A percentile compares a stretch with the other conserved stretches of the same genome.
Conservation (phyloP, 2,797 vertebrate genomes). For the Knipowitschia caucasica region DNA sequence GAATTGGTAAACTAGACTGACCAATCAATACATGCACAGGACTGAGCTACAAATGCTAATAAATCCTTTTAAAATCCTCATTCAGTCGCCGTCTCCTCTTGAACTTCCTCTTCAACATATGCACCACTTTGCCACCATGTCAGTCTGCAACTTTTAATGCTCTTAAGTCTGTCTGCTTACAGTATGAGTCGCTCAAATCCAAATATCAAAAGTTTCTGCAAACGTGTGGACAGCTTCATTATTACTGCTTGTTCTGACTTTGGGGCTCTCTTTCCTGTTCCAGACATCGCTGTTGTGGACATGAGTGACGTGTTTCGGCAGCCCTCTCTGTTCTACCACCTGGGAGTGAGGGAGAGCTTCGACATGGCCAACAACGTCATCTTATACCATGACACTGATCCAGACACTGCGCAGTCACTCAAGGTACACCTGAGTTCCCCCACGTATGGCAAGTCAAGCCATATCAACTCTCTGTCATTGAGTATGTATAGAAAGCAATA, state of each 20-base stretch:
- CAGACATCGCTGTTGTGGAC: constrained; percentile 95
- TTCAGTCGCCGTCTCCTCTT: not conserved
- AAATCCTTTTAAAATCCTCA: no score
- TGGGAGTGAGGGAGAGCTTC: constrained; percentile 94
- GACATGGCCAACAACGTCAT: constrained; percentile 96
- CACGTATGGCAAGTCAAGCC: no score
- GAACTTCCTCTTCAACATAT: not conserved
- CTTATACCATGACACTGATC: constrained; percentile 88
- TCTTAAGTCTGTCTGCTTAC: no score
- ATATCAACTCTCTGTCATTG: no score
- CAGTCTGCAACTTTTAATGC: not conserved
- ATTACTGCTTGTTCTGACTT: not conserved
- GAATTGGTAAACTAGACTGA: no score
- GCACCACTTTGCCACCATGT: not conserved
- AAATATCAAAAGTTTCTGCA: not conserved
- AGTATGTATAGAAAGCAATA: no score
- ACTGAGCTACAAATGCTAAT: no score
- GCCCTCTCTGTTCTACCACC: constrained; percentile 92
- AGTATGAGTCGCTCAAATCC: no score
- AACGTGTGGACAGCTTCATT: not conserved
- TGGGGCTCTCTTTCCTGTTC: constrained; percentile 10
- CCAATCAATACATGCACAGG: no score
- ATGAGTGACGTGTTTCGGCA: constrained; percentile 92
- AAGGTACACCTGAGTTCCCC: no score
- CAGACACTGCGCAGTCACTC: constrained; percentile 86